These are phyloP conservation scores for Sebastiscus tertius DNA, from an alignment of 2,797 vertebrate genomes.

Conservation along the genomic window DNA sequence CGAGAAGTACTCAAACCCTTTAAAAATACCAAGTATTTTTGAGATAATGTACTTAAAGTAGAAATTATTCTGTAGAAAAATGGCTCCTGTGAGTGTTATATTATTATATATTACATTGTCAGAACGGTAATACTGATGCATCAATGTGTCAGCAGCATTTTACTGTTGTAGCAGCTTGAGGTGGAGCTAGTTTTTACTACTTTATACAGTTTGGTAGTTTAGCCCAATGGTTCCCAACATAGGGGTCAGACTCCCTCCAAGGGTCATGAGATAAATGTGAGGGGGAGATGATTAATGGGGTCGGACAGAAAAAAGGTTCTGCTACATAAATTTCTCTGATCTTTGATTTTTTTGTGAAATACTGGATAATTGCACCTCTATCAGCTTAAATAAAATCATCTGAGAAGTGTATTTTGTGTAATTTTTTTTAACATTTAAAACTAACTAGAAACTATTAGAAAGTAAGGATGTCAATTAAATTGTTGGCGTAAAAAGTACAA, in stretches of 20 bases:
- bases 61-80: not conserved
- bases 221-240: not conserved
- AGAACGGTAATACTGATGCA: not conserved
- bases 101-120: not conserved
- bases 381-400: not conserved
- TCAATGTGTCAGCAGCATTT: not conserved
- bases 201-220: not conserved
- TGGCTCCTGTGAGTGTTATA: not conserved
- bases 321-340: not conserved
- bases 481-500: too few relatives aligned
- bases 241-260: not conserved
- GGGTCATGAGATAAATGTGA: not conserved
- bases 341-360: not conserved
- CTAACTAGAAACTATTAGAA: not conserved
- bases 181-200: not conserved
- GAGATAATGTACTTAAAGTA: not conserved
- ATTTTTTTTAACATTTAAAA: not conserved
- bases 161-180: not conserved
- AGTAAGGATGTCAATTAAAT: not conserved
- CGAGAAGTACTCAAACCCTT: not conserved
- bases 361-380: not conserved
- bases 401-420: not conserved
- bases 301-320: not conserved
- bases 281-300: too few relatives aligned
- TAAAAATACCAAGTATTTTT: not conserved